Percentiles rank a stretch among this genome's conserved stretches.
Evolutionary conservation across 2,888 invertebrate species (phyloP).

Genomic region (Noctua janthina): DNA sequence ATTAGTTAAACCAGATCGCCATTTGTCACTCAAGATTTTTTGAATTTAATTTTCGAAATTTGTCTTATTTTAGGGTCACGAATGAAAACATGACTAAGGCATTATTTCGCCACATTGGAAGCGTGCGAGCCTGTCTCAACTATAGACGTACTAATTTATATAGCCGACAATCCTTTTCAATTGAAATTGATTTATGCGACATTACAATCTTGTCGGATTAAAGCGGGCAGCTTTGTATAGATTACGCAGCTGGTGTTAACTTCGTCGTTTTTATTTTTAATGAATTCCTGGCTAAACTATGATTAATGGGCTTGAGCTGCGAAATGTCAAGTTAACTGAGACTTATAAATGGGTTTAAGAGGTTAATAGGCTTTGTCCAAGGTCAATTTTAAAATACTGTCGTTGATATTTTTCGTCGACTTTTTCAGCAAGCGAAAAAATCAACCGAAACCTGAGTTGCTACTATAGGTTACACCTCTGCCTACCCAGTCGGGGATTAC

Average conservation of each 20-base stretch:
- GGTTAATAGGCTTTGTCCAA: slow-evolving; percentile 21
- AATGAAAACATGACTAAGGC: slow-evolving; percentile 22
- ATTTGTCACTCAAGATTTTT: neutral
- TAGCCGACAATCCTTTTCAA: slow-evolving; percentile 66
- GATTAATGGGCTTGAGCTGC: slow-evolving; percentile 53
- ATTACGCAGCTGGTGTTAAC: slow-evolving; percentile 63
- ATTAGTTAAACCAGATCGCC: neutral
- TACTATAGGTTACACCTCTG: neutral
- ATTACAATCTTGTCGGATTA: slow-evolving; percentile 67
- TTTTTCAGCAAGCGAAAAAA: neutral
- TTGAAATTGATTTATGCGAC: slow-evolving; percentile 76
- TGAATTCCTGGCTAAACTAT: slow-evolving; percentile 63
- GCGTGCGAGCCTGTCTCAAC: slow-evolving; percentile 58
- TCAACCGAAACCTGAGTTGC: neutral
- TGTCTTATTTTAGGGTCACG: neutral
- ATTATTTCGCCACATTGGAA: slow-evolving; percentile 56
- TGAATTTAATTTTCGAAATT: neutral
- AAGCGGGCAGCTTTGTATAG: slow-evolving; percentile 64
- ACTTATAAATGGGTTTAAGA: slow-evolving; percentile 33
- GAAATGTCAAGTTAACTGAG: slow-evolving; percentile 41
- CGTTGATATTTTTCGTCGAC: neutral
- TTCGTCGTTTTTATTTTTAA: slow-evolving; percentile 62
- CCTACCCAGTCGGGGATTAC: neutral
- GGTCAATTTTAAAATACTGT: neutral
- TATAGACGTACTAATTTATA: slow-evolving; percentile 70